Evolutionary conservation across 2,797 vertebrate species (phyloP).

Genomic region (Hyperoplus lanceolatus): DNA sequence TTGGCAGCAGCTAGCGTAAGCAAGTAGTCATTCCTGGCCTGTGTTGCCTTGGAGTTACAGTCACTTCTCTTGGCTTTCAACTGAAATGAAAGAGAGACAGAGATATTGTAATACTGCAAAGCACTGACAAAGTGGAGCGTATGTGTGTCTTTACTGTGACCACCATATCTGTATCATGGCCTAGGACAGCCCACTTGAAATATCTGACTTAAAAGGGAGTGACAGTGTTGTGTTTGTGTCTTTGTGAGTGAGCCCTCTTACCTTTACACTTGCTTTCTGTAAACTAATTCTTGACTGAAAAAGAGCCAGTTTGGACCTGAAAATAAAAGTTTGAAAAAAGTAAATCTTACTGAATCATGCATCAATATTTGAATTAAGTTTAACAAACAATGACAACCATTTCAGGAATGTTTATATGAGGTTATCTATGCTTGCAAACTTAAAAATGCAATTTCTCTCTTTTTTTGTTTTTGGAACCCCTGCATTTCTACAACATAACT

Average conservation of each 20-base stretch:
- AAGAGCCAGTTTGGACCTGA: constrained; percentile 97
- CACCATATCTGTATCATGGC: background rate
- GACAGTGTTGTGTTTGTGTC: constrained; percentile 10
- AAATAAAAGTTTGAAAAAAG: constrained; percentile 24
- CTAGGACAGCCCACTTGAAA: constrained; percentile 10
- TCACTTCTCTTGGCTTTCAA: constrained; percentile 97
- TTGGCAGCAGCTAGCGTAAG: constrained; percentile 97
- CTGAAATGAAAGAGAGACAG: constrained; percentile 75
- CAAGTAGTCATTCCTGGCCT: constrained; percentile 97
- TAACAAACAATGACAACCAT: no score
- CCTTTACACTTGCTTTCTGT: constrained; percentile 99
- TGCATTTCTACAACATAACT: constrained; percentile 17
- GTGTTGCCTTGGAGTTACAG: constrained; percentile 97
- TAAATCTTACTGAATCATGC: constrained; percentile 11
- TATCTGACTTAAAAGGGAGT: background rate
- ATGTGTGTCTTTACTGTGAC: background rate
- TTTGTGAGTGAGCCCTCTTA: constrained; percentile 74
- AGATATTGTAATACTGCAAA: background rate
- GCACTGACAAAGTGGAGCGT: background rate
- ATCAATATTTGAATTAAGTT: background rate
- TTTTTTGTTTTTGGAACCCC: background rate
- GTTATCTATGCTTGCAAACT: background rate
- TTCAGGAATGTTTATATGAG: background rate
- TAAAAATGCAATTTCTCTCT: background rate
- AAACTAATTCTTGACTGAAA: constrained; percentile 99